A percentile compares a stretch with the other conserved stretches of the same genome.
Evolutionary conservation across 2,113 vertebrate genomes (phyloP).

Genomic region (Tachysurus vachellii): DNA sequence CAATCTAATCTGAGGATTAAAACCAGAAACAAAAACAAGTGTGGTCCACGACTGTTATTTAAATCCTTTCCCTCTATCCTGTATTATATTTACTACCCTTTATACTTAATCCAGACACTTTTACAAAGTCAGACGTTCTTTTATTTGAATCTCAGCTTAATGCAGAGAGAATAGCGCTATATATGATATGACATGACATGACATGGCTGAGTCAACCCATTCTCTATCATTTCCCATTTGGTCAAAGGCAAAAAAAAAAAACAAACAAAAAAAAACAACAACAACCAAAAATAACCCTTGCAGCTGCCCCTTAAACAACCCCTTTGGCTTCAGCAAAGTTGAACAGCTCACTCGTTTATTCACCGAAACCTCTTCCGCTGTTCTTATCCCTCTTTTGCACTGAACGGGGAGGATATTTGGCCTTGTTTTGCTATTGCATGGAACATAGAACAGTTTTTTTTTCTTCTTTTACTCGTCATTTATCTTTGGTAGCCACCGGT

Average conservation of each 20-base stretch:
- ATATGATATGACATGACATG: slow-evolving; percentile 64
- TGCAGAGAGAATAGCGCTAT: slow-evolving; percentile 70
- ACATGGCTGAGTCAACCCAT: slow-evolving; percentile 60
- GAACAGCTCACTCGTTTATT: slow-evolving; percentile 50
- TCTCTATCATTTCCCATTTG: slow-evolving; percentile 71
- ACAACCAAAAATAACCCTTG: slow-evolving; percentile 45
- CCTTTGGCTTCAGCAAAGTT: slow-evolving; percentile 82
- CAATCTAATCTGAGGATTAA: slow-evolving; percentile 68
- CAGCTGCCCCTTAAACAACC: slow-evolving; percentile 73
- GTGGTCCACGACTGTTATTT: slow-evolving; percentile 78
- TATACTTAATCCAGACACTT: slow-evolving; percentile 52
- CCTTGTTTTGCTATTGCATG: slow-evolving; percentile 94
- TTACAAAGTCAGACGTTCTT: slow-evolving; percentile 62
- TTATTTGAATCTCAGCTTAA: slow-evolving; percentile 63
- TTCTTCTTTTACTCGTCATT: slow-evolving; percentile 79
- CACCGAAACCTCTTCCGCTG: slow-evolving; percentile 59
- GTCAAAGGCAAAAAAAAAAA: slow-evolving; percentile 76
- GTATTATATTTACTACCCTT: slow-evolving; percentile 55
- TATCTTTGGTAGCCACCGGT: slow-evolving; percentile 98
- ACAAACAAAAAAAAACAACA: neutral
- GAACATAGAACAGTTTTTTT: slow-evolving; percentile 85
- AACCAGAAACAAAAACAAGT: slow-evolving; percentile 64
- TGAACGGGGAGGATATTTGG: slow-evolving; percentile 92
- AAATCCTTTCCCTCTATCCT: slow-evolving; percentile 58
- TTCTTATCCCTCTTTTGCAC: slow-evolving; percentile 74